These are phyloP conservation scores for Morinoia aosen DNA, from an alignment of 2,888 invertebrate genomes.

Conservation along the genomic window DNA sequence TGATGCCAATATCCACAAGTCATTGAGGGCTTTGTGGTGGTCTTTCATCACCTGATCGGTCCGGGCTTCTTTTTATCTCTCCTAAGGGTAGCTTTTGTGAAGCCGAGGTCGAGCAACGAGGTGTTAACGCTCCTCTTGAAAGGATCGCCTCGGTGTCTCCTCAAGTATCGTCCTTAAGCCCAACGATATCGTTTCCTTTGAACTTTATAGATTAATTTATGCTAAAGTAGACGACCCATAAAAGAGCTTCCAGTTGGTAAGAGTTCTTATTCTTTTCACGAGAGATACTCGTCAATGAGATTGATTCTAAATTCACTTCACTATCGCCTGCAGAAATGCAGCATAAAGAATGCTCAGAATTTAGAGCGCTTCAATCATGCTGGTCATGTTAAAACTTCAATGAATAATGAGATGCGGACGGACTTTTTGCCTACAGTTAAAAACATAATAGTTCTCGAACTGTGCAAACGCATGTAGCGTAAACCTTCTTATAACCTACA, in stretches of 20 bases:
- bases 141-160: not conserved
- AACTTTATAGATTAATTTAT: not conserved
- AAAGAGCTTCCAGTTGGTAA: not conserved
- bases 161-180: not conserved
- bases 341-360: too few species aligned
- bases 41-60: slow-evolving; percentile 51
- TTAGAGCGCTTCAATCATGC: too few species aligned
- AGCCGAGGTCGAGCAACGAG: slow-evolving; percentile 35
- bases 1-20: slow-evolving; percentile 47
- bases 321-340: not conserved
- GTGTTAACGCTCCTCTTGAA: slow-evolving; percentile 42
- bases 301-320: too few species aligned
- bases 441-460: too few species aligned
- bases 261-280: not conserved
- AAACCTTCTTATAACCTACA: too few species aligned
- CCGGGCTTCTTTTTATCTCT: slow-evolving; percentile 31
- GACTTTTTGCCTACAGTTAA: too few species aligned
- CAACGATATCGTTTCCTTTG: not conserved
- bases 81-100: slow-evolving; percentile 44
- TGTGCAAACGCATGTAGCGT: too few species aligned
- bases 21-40: slow-evolving; percentile 16
- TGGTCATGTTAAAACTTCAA: too few species aligned
- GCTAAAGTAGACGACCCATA: not conserved
- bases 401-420: too few species aligned
- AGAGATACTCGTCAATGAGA: not conserved